phyloP scores from a whole-genome alignment of 2,888 invertebrate genomes.

The Crocallis elinguaria region DNA sequence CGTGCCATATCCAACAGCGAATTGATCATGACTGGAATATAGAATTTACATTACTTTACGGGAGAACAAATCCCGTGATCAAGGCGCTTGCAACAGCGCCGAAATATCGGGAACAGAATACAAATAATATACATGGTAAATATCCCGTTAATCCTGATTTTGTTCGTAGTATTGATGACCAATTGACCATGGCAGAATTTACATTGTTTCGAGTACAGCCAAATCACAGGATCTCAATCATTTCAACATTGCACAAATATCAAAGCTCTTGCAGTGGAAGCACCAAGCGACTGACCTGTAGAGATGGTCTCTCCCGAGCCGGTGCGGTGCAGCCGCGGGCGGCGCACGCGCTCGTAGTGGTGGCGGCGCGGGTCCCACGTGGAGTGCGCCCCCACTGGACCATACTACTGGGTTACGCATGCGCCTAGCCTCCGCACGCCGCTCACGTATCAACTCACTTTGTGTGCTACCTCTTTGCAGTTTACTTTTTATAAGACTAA shows the following conservation, averaged over 20 bases:
- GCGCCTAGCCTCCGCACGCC: conserved; percentile 75
- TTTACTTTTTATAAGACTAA: no score
- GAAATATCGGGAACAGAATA: no score
- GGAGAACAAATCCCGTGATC: no score
- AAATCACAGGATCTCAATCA: background rate
- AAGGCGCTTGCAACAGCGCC: no score
- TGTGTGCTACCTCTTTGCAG: background rate
- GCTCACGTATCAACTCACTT: conserved; percentile 44
- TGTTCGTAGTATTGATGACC: no score
- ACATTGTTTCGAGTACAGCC: no score
- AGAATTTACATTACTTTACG: no score
- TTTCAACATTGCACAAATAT: background rate
- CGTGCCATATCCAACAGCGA: no score
- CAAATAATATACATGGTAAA: no score
- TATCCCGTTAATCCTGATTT: no score
- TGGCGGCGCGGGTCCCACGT: conserved; percentile 96
- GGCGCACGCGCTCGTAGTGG: conserved; percentile 94
- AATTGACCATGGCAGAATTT: no score
- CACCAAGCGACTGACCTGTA: conserved; percentile 68
- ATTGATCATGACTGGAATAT: no score
- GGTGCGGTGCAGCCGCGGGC: conserved; percentile 86
- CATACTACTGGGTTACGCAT: conserved; percentile 82
- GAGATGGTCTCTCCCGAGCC: conserved; percentile 89
- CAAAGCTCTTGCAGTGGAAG: conserved; percentile 3
- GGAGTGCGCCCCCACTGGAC: conserved; percentile 85